Evolutionary conservation across 2,888 invertebrate genomes (phyloP).

Genomic region (Anthoptus insignis): DNA sequence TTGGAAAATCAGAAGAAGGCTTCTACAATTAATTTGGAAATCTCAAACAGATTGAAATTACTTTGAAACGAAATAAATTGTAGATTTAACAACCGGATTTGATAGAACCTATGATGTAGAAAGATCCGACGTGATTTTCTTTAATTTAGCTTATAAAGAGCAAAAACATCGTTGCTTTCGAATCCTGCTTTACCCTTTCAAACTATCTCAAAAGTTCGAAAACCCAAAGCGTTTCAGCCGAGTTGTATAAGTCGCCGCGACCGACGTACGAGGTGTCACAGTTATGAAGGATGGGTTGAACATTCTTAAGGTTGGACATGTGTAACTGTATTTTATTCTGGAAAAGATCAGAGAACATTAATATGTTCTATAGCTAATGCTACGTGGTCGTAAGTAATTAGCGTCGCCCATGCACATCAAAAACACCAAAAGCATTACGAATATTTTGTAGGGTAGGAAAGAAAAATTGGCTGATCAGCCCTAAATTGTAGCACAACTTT

Average conservation of each 20-base stretch:
- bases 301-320: no score
- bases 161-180: not conserved
- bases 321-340: no score
- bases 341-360: no score
- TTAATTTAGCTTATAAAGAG: constrained; percentile 1
- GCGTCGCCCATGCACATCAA: no score
- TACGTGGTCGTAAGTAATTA: no score
- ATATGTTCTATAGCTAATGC: no score
- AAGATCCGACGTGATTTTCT: not conserved
- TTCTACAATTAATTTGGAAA: constrained; percentile 21
- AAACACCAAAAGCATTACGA: no score
- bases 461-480: no score
- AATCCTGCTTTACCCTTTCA: not conserved
- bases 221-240: not conserved
- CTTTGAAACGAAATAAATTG: constrained; percentile 3
- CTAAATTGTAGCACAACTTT: no score
- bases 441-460: no score
- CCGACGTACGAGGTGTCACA: not conserved
- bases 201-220: not conserved
- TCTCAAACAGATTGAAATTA: constrained; percentile 5
- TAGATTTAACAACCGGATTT: constrained; percentile 10
- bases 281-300: no score
- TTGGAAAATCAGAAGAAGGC: constrained; percentile 17
- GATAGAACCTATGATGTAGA: not conserved
- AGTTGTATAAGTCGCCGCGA: no score